Conservation (phyloP, 2,113 vertebrate species). For the Actenoides hombroni region DNA sequence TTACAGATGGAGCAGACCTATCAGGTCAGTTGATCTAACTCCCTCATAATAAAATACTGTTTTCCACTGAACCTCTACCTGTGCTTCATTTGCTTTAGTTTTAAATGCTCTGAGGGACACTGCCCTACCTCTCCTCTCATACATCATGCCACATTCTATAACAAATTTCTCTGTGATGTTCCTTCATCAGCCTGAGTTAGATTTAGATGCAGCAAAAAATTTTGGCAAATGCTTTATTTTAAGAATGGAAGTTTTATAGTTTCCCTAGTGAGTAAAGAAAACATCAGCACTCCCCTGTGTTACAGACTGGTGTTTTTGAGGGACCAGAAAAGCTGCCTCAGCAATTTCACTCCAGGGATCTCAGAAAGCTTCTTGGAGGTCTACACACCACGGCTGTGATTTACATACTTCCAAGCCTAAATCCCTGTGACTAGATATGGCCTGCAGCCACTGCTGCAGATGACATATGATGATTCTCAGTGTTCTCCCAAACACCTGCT, state of each 20-base stretch:
- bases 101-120: neutral
- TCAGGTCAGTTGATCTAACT: neutral
- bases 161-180: neutral
- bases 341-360: neutral
- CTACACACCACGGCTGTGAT: accelerated
- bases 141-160: neutral
- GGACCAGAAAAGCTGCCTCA: neutral
- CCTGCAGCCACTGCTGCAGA: neutral
- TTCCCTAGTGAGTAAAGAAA: neutral
- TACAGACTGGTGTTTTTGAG: neutral
- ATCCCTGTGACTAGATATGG: neutral
- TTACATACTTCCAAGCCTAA: neutral
- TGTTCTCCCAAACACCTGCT: neutral
- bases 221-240: neutral
- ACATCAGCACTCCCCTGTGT: neutral
- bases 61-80: neutral
- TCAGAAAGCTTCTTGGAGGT: neutral
- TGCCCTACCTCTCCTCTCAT: neutral
- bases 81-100: neutral
- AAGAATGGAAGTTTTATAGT: neutral
- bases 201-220: neutral
- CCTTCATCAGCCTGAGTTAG: neutral
- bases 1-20: neutral
- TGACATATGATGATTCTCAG: neutral
- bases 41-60: neutral